These are phyloP conservation scores for Spicauda simplicius DNA, from an alignment of 2,888 invertebrate genomes.

Conservation along the genomic window DNA sequence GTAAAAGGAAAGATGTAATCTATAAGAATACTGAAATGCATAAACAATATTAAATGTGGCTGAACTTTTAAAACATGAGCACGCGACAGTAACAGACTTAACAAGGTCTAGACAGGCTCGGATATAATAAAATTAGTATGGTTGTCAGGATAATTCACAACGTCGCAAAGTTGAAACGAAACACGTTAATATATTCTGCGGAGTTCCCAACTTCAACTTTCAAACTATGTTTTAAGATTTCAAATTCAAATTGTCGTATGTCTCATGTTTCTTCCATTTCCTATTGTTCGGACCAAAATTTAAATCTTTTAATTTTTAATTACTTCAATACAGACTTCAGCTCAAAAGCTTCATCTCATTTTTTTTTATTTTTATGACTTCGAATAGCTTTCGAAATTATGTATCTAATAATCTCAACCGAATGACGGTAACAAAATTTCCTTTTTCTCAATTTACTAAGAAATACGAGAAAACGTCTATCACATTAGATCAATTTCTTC, in stretches of 20 bases:
- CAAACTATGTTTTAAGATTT: neutral
- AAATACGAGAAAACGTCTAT: too few relatives aligned
- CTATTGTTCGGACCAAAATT: neutral
- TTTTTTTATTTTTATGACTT: too few relatives aligned
- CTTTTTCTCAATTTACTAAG: too few relatives aligned
- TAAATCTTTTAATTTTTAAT: neutral
- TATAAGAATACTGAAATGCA: neutral
- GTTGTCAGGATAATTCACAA: neutral
- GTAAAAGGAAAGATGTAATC: too few relatives aligned
- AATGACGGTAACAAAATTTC: too few relatives aligned
- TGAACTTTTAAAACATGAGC: neutral
- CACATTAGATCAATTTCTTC: too few relatives aligned
- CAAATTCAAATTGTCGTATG: neutral
- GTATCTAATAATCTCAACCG: too few relatives aligned
- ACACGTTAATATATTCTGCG: constrained; percentile 1
- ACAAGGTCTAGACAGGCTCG: neutral
- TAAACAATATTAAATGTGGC: neutral
- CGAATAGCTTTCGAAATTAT: too few relatives aligned
- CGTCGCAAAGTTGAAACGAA: constrained; percentile 4
- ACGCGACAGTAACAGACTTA: neutral
- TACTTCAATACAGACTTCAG: too few relatives aligned
- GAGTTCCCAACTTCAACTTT: neutral
- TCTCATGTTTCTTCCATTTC: neutral
- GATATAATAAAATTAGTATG: neutral
- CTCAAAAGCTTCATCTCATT: too few relatives aligned